These are phyloP conservation scores for Aleiodes sp. DNA, from an alignment of 1,140 invertebrate species.

Conservation along the genomic window DNA sequence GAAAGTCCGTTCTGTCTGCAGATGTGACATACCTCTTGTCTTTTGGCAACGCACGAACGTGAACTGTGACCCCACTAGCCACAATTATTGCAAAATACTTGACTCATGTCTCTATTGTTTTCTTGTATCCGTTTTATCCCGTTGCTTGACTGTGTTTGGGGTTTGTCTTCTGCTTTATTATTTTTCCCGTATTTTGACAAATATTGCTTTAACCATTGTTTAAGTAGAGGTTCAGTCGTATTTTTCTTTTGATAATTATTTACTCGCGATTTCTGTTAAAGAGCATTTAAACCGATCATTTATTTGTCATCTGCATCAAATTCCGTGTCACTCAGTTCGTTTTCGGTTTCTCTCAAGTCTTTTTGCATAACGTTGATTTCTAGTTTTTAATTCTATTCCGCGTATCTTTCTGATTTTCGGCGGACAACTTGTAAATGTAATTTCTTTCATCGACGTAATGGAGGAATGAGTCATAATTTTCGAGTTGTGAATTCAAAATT, in stretches of 20 bases:
- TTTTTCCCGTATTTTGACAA: too few relatives aligned
- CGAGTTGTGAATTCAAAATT: not conserved
- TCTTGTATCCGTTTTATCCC: not conserved
- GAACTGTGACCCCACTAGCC: not conserved
- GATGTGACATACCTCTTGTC: slow-evolving; percentile 7
- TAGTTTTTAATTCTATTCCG: not conserved
- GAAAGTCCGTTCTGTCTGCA: slow-evolving; percentile 3
- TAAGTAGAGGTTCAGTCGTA: too few relatives aligned
- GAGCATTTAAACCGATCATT: too few relatives aligned
- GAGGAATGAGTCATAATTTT: not conserved
- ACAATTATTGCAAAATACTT: slow-evolving; percentile 23
- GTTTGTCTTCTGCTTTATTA: too few relatives aligned
- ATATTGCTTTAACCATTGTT: too few relatives aligned
- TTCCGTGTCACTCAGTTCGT: too few relatives aligned
- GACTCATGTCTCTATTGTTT: not conserved
- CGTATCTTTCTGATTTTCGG: not conserved
- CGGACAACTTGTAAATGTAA: not conserved
- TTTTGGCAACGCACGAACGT: slow-evolving; percentile 5
- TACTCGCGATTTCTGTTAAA: too few relatives aligned
- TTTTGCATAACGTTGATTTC: not conserved
- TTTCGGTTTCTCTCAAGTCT: not conserved
- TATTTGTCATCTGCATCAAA: too few relatives aligned
- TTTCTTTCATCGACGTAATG: not conserved
- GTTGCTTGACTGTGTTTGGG: too few relatives aligned
- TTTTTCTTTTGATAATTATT: too few relatives aligned